phyloP scores from a whole-genome alignment of 2,888 invertebrate genomes.

The Clostera curtula region DNA sequence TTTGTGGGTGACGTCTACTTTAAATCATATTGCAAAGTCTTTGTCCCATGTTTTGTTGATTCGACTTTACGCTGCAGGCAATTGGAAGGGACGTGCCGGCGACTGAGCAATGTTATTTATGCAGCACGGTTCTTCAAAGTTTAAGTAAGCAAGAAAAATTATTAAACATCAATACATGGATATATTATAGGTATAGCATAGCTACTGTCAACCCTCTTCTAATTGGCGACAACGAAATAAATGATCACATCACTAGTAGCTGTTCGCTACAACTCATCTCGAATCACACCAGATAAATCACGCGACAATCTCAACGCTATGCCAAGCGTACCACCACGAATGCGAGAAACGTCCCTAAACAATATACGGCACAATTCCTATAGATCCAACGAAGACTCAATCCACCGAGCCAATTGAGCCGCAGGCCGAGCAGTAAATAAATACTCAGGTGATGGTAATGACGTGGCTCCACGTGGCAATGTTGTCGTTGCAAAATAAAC shows the following conservation, averaged over 20 bases:
- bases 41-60: too few species aligned
- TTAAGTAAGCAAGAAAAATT: too few species aligned
- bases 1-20: too few species aligned
- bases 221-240: slow-evolving; percentile 16
- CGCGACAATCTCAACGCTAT: slow-evolving; percentile 6
- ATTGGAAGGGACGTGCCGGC: background rate
- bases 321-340: slow-evolving; percentile 14
- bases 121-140: too few species aligned
- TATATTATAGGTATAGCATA: background rate
- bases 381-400: slow-evolving; percentile 19
- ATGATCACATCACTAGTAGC: slow-evolving; percentile 17
- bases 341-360: slow-evolving; percentile 4
- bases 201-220: slow-evolving; percentile 9
- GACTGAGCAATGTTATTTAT: background rate
- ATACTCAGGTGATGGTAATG: background rate
- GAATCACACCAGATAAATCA: slow-evolving; percentile 17
- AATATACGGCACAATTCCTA: slow-evolving; percentile 16
- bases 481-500: too few species aligned
- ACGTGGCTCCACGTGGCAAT: too few species aligned
- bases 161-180: background rate
- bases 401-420: slow-evolving; percentile 8
- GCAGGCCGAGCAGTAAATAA: slow-evolving; percentile 1
- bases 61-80: too few species aligned
- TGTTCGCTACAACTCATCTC: slow-evolving; percentile 18
- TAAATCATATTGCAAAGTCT: too few species aligned